phyloP scores from a whole-genome alignment of 2,888 invertebrate species.

The Petrolisthes cinctipes region DNA sequence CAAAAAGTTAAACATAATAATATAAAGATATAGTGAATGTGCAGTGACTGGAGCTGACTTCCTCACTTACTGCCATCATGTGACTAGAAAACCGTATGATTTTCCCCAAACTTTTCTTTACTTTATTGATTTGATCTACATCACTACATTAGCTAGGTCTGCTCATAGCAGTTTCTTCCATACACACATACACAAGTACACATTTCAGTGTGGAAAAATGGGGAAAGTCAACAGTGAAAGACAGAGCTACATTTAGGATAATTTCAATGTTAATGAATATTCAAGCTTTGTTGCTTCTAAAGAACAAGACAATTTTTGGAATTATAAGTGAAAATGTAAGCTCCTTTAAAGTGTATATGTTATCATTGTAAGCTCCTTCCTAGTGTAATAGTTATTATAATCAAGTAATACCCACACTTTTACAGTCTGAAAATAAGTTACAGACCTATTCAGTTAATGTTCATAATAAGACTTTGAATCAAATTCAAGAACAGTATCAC shows the following conservation, averaged over 20 bases:
- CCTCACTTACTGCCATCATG: constrained; percentile 28
- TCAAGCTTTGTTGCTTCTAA: no score
- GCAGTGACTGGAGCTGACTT: constrained; percentile 34
- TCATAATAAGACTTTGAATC: constrained; percentile 9
- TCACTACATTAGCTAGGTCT: no score
- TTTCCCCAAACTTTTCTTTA: constrained; percentile 29
- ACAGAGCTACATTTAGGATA: constrained; percentile 21
- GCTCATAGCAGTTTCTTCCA: neutral
- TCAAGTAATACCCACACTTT: constrained; percentile 16
- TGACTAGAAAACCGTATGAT: constrained; percentile 50
- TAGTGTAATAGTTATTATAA: no score
- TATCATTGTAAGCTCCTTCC: no score
- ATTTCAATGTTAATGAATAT: constrained; percentile 15
- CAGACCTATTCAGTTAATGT: constrained; percentile 5
- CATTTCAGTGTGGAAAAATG: constrained; percentile 2
- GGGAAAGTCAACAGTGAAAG: constrained; percentile 38
- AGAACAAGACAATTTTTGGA: no score
- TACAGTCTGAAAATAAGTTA: neutral
- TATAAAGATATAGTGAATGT: constrained; percentile 1
- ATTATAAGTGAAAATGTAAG: no score
- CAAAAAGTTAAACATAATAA: constrained; percentile 17
- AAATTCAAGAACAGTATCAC: constrained; percentile 18
- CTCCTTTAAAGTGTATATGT: no score
- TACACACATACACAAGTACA: constrained; percentile 8
- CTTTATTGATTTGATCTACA: neutral